Evolutionary conservation across 2,888 invertebrate species (phyloP).

Genomic region (Troglohyphantes excavatus): DNA sequence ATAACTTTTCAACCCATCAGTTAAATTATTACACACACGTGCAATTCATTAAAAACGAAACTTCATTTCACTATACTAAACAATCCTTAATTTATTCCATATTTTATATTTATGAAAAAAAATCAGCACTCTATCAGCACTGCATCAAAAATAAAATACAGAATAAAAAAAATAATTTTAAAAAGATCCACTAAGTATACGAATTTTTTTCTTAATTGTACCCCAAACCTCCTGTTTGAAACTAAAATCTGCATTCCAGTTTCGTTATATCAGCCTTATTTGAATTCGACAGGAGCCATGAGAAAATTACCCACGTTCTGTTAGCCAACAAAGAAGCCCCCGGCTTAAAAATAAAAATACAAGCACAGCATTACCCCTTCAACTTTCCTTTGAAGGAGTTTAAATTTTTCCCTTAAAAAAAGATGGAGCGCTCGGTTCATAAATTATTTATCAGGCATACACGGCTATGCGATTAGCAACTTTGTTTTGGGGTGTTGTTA

Average conservation of each 20-base stretch:
- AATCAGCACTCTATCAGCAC: not conserved
- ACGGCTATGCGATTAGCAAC: constrained; percentile 52
- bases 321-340: constrained; percentile 48
- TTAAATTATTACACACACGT: too few relatives aligned
- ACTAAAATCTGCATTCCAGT: constrained; percentile 48
- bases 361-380: not conserved
- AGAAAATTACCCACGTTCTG: constrained; percentile 57
- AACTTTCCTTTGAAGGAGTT: constrained; percentile 9
- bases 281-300: constrained; percentile 50
- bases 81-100: too few relatives aligned
- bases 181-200: not conserved
- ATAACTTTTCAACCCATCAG: too few relatives aligned
- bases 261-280: constrained; percentile 51
- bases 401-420: constrained; percentile 35
- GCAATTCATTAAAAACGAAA: too few relatives aligned
- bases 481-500: constrained; percentile 63
- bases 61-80: too few relatives aligned
- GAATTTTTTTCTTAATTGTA: constrained; percentile 26
- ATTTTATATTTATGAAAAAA: too few relatives aligned
- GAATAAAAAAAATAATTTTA: not conserved
- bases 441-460: constrained; percentile 65
- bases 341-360: constrained; percentile 28
- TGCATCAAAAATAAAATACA: not conserved
- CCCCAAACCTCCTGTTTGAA: not conserved
- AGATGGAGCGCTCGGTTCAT: constrained; percentile 12